Evolutionary conservation across 1,140 invertebrate species (phyloP).

Genomic region (Cotesia vestalis): DNA sequence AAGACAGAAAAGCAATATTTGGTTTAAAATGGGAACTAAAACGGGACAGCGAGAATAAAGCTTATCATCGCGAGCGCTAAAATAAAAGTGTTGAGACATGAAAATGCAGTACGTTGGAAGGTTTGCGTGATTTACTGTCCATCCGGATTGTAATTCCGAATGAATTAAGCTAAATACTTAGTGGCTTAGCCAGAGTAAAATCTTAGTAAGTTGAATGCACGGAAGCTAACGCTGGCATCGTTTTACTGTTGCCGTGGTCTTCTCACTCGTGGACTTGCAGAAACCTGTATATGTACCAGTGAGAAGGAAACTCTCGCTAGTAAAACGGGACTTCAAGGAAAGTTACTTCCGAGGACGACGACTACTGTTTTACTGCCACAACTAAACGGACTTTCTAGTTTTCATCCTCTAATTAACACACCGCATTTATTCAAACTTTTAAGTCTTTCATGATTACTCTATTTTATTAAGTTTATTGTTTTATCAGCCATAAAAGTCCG

Average conservation of each 20-base stretch:
- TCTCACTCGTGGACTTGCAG: conserved; percentile 25
- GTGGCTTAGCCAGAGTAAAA: conserved; percentile 35
- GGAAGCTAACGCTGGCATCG: conserved; percentile 7
- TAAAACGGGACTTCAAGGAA: conserved; percentile 30
- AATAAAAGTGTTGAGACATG: background rate
- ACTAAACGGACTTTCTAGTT: conserved; percentile 32
- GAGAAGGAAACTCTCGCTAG: conserved; percentile 16
- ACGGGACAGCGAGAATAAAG: no score
- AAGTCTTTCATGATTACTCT: conserved; percentile 17
- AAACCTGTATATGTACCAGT: background rate
- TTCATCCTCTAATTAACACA: conserved; percentile 43
- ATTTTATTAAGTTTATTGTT: background rate
- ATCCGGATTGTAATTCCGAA: conserved; percentile 35
- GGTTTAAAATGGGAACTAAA: no score
- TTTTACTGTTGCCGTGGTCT: conserved; percentile 5
- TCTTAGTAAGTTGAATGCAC: conserved; percentile 21
- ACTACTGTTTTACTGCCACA: conserved; percentile 22
- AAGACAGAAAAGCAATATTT: no score
- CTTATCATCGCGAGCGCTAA: no score
- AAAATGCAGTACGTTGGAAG: conserved; percentile 4
- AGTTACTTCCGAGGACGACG: conserved; percentile 31
- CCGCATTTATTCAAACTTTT: conserved; percentile 38
- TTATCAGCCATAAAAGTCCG: background rate
- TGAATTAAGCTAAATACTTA: conserved; percentile 39
- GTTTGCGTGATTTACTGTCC: conserved; percentile 32